phyloP scores from a whole-genome alignment of 2,888 invertebrate species.

The Lasioglossum malachurum region DNA sequence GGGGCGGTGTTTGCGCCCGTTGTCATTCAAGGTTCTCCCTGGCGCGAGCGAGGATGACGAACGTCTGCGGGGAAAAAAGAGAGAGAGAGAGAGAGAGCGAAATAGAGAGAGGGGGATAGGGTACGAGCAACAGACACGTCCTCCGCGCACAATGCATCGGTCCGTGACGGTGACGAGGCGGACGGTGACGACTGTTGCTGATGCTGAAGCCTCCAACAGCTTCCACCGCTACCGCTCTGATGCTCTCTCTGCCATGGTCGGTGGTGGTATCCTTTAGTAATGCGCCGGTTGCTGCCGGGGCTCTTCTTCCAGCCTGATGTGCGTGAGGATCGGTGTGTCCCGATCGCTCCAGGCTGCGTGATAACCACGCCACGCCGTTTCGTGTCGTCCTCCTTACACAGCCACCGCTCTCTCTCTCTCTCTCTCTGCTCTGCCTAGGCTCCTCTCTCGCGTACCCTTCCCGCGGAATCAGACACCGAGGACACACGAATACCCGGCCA shows the following conservation, averaged over 20 bases:
- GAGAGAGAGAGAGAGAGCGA: conserved; percentile 1
- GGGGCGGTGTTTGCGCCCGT: conserved; percentile 79
- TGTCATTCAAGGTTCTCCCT: conserved; percentile 75
- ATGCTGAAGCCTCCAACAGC: conserved; percentile 40
- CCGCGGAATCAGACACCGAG: conserved; percentile 50
- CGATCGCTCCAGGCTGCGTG: conserved; percentile 63
- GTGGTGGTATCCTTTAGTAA: conserved; percentile 46
- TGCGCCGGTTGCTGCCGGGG: conserved; percentile 40
- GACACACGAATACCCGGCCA: conserved; percentile 50
- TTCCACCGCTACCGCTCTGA: background rate
- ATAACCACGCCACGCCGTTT: conserved; percentile 52
- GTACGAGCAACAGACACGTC: conserved; percentile 52
- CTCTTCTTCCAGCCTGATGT: conserved; percentile 21
- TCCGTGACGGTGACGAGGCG: conserved; percentile 55
- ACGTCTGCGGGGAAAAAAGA: background rate
- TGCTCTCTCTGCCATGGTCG: conserved; percentile 29
- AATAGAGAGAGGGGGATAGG: conserved; percentile 12
- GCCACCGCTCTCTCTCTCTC: no score
- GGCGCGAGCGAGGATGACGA: conserved; percentile 15
- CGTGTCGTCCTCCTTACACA: conserved; percentile 55
- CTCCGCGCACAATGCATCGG: conserved; percentile 69
- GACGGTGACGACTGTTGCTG: conserved; percentile 56
- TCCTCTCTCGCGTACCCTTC: conserved; percentile 10
- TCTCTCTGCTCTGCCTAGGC: background rate
- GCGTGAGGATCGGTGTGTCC: conserved; percentile 53